Conservation (phyloP, 1,140 invertebrate species). For the Mya arenaria region DNA sequence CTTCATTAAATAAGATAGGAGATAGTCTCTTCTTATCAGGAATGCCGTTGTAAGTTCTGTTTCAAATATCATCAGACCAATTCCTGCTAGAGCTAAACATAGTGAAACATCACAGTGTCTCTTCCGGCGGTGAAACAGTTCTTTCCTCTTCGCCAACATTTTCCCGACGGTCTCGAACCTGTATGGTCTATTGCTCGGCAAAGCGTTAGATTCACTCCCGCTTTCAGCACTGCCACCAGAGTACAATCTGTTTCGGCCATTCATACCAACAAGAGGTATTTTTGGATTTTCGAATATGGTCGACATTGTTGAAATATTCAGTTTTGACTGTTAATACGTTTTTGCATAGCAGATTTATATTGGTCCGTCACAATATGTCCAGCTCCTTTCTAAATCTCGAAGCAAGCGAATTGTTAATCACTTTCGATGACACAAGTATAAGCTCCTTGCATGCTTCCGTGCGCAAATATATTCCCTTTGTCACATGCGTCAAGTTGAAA, state of each 20-base stretch:
- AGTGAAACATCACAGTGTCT: slow-evolving; percentile 71
- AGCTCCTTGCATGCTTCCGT: too few species aligned
- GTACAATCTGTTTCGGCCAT: slow-evolving; percentile 65
- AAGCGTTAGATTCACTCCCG: slow-evolving; percentile 7
- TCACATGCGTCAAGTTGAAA: too few species aligned
- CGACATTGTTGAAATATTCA: slow-evolving; percentile 59
- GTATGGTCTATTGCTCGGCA: too few species aligned
- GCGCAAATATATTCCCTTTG: too few species aligned
- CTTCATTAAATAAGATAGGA: slow-evolving; percentile 73
- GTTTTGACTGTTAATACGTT: too few species aligned
- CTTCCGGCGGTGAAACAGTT: slow-evolving; percentile 72
- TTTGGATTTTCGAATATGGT: slow-evolving; percentile 70
- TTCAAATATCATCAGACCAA: slow-evolving; percentile 77
- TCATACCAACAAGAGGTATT: slow-evolving; percentile 74
- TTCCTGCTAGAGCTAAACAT: slow-evolving; percentile 70
- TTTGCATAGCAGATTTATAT: too few species aligned
- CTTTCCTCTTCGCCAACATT: slow-evolving; percentile 75
- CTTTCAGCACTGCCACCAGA: slow-evolving; percentile 24
- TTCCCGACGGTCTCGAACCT: slow-evolving; percentile 74
- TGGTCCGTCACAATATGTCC: too few species aligned
- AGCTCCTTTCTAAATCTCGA: too few species aligned
- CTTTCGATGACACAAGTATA: too few species aligned
- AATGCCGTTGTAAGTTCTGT: slow-evolving; percentile 70
- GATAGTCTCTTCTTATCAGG: slow-evolving; percentile 53
- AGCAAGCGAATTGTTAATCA: too few species aligned